Conservation (phyloP, 2,797 vertebrate genomes). For the Harpagifer antarcticus region DNA sequence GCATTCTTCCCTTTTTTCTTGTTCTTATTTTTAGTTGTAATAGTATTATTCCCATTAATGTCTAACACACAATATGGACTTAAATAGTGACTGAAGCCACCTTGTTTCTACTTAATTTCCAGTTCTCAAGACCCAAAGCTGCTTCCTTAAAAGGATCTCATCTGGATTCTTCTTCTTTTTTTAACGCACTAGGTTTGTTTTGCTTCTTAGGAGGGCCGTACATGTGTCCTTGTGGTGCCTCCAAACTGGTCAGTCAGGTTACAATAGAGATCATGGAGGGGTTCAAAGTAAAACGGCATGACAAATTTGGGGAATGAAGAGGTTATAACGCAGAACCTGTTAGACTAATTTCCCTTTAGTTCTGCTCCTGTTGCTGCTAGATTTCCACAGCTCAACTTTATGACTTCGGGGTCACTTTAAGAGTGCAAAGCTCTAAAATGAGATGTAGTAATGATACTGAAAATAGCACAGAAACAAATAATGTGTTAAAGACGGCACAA, state of each 20-base stretch:
- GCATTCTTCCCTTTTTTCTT: background rate
- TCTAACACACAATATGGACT: constrained; percentile 11
- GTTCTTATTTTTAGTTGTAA: background rate
- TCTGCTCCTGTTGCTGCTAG: constrained; percentile 27
- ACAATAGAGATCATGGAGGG: constrained; percentile 36
- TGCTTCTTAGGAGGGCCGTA: constrained; percentile 38
- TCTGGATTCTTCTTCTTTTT: constrained; percentile 47
- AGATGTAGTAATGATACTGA: constrained; percentile 23
- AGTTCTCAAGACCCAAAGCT: constrained; percentile 30
- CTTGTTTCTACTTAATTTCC: constrained; percentile 38
- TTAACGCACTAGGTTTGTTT: constrained; percentile 44
- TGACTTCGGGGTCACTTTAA: constrained; percentile 15
- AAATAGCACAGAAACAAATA: constrained; percentile 50
- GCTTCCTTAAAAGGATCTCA: constrained; percentile 78
- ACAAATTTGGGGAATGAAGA: constrained; percentile 63
- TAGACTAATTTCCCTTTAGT: constrained; percentile 21
- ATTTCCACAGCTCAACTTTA: constrained; percentile 27
- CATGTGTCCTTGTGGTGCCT: constrained; percentile 54
- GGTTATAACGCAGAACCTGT: constrained; percentile 17
- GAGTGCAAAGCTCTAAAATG: constrained; percentile 23
- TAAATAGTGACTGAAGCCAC: constrained; percentile 43
- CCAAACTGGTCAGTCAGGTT: constrained; percentile 46
- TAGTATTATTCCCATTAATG: constrained; percentile 18
- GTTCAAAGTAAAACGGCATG: constrained; percentile 40
- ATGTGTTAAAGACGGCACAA: constrained; percentile 37